phyloP scores from a whole-genome alignment of 2,888 invertebrate genomes.

The Drosophila neutralis region DNA sequence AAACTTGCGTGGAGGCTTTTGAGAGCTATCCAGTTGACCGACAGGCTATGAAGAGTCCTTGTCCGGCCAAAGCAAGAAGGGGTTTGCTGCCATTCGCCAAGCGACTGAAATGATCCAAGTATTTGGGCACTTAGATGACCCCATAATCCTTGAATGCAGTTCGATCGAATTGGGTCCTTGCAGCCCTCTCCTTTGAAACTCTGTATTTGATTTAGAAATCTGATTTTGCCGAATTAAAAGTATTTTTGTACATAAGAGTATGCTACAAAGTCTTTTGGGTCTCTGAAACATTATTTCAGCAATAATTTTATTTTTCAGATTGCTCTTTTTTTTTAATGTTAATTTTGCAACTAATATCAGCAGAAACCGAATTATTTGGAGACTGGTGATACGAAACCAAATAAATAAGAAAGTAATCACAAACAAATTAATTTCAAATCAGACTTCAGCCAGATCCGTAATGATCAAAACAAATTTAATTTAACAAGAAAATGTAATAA shows the following conservation, averaged over 20 bases:
- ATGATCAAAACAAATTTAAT: constrained; percentile 5
- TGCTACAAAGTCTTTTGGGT: not conserved
- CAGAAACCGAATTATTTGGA: not conserved
- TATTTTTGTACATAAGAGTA: not conserved
- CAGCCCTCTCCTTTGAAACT: too few species aligned
- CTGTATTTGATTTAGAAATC: too few species aligned
- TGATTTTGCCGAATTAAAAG: not conserved
- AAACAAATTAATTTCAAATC: constrained; percentile 23
- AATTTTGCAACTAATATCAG: not conserved
- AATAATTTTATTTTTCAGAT: not conserved
- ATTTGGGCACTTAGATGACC: not conserved
- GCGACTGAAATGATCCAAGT: not conserved
- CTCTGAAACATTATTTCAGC: not conserved
- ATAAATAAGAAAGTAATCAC: constrained; percentile 3
- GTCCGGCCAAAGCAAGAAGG: too few species aligned
- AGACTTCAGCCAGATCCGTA: constrained; percentile 16
- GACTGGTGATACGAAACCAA: not conserved
- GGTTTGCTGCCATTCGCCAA: too few species aligned
- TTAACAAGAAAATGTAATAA: constrained; percentile 18
- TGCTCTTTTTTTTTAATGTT: not conserved
- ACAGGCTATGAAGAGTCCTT: too few species aligned
- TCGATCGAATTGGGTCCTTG: not conserved
- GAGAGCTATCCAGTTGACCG: not conserved
- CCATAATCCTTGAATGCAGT: not conserved
- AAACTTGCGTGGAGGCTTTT: not conserved